These are phyloP conservation scores for Sesamia inferens DNA, from an alignment of 2,888 invertebrate genomes.

Conservation along the genomic window DNA sequence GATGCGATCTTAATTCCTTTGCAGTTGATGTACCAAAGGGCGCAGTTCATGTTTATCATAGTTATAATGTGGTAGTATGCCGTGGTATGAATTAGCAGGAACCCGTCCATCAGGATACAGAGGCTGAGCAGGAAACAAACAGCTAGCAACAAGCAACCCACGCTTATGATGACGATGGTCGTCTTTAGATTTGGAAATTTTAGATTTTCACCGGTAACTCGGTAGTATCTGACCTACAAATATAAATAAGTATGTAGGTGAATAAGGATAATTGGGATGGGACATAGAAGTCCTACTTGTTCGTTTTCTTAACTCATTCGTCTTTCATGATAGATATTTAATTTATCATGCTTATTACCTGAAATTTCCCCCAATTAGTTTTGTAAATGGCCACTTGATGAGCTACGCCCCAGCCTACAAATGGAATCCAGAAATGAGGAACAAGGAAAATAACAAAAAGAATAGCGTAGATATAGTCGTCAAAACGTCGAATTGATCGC, in stretches of 20 bases:
- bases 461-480: conserved; percentile 92
- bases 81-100: conserved; percentile 90
- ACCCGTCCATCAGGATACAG: conserved; percentile 91
- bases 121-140: conserved; percentile 90
- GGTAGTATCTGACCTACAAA: conserved; percentile 88
- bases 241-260: conserved; percentile 19
- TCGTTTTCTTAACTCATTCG: background rate
- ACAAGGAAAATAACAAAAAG: conserved; percentile 92
- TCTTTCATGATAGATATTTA: background rate
- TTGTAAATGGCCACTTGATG: conserved; percentile 92
- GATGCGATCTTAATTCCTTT: conserved; percentile 92
- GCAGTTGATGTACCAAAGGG: conserved; percentile 93
- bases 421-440: conserved; percentile 93
- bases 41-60: conserved; percentile 93
- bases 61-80: conserved; percentile 92
- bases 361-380: conserved; percentile 92
- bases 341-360: conserved; percentile 84
- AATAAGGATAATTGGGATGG: background rate
- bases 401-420: conserved; percentile 93
- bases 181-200: conserved; percentile 91
- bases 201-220: conserved; percentile 90
- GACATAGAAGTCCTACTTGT: background rate
- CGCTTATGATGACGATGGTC: conserved; percentile 90
- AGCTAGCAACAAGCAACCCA: conserved; percentile 91
- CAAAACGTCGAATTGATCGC: conserved; percentile 91